A percentile compares a stretch with the other conserved stretches of the same genome.
phyloP scores from a whole-genome alignment of 1,140 invertebrate genomes.

The Papilio polytes region DNA sequence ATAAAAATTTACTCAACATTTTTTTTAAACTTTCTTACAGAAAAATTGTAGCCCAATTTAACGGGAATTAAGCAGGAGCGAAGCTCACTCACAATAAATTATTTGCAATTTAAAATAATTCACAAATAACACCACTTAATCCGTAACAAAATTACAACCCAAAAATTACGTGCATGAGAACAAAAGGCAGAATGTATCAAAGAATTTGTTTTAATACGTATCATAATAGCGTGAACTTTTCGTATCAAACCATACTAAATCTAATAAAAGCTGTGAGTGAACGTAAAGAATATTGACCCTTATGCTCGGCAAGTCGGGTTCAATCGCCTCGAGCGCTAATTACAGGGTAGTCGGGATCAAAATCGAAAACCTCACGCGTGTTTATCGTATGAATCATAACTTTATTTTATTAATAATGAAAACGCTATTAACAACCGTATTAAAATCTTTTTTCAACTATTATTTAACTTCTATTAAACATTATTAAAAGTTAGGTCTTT shows the following conservation, averaged over 20 bases:
- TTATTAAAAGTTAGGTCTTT: not conserved
- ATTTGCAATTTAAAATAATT: constrained; percentile 34
- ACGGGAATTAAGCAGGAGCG: not conserved
- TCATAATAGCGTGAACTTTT: constrained; percentile 7
- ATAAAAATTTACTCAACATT: not conserved
- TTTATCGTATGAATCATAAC: constrained; percentile 18
- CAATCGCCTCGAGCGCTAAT: constrained; percentile 36
- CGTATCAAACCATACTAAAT: constrained; percentile 25
- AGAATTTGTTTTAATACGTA: not conserved
- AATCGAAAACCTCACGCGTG: constrained; percentile 32
- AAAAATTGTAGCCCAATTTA: not conserved
- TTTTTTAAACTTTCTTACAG: not conserved
- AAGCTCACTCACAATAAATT: not conserved
- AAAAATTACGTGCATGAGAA: not conserved
- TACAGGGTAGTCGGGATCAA: constrained; percentile 26
- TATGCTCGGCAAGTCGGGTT: constrained; percentile 27
- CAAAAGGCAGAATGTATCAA: constrained; percentile 18
- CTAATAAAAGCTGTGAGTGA: not conserved
- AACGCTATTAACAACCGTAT: constrained; percentile 10
- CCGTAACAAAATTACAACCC: constrained; percentile 18
- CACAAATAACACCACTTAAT: constrained; percentile 26
- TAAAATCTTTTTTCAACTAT: not conserved
- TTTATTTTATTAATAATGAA: not conserved
- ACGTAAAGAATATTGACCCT: not conserved
- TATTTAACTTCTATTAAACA: no score